Evolutionary conservation across 2,888 invertebrate genomes (phyloP).

Genomic region (Ferdinandea cuprea): DNA sequence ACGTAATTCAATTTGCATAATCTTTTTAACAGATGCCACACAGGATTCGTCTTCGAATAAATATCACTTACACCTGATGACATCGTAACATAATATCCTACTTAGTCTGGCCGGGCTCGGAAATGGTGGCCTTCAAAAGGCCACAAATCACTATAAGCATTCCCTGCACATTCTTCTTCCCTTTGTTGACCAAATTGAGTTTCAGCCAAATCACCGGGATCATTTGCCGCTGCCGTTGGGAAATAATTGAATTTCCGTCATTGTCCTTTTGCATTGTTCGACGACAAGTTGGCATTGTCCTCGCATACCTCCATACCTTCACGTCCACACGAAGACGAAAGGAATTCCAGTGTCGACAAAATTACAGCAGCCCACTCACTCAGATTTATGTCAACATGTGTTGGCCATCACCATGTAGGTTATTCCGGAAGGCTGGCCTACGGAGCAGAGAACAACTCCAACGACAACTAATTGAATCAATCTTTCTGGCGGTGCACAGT

Average conservation of each 20-base stretch:
- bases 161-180: not conserved
- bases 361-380: conserved; percentile 30
- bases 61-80: conserved; percentile 40
- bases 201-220: conserved; percentile 58
- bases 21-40: too few species aligned
- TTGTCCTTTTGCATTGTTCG: conserved; percentile 21
- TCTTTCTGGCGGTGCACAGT: conserved; percentile 1
- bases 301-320: too few species aligned
- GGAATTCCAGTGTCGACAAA: conserved; percentile 56
- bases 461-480: conserved; percentile 64
- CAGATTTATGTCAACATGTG: conserved; percentile 46
- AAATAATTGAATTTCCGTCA: conserved; percentile 61
- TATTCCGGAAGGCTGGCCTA: too few species aligned
- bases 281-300: conserved; percentile 28
- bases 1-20: too few species aligned
- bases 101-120: conserved; percentile 20
- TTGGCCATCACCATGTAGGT: conserved; percentile 9
- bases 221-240: conserved; percentile 45
- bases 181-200: conserved; percentile 53
- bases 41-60: not conserved
- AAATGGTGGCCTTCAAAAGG: conserved; percentile 31
- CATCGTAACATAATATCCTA: conserved; percentile 56
- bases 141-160: conserved; percentile 51
- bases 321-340: conserved; percentile 17
- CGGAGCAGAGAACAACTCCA: conserved; percentile 15